Percentiles rank a stretch among this genome's conserved stretches.
Conservation (phyloP, 1,140 invertebrate genomes). For the Saxidomus purpurata region DNA sequence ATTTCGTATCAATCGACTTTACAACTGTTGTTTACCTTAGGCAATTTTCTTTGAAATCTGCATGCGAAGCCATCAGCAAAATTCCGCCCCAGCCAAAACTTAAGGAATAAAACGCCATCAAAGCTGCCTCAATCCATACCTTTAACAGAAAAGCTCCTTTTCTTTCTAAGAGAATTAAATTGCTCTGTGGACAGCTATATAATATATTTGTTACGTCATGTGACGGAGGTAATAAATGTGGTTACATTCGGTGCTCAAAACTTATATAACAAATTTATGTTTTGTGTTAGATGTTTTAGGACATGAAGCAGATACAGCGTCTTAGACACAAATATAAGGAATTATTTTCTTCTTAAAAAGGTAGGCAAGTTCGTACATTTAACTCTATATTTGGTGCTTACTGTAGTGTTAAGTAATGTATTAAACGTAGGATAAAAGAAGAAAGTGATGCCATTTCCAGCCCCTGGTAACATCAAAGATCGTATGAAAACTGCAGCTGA, state of each 20-base stretch:
- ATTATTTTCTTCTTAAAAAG: too few relatives aligned
- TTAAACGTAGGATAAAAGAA: neutral
- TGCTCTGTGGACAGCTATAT: too few relatives aligned
- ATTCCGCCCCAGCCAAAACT: constrained; percentile 17
- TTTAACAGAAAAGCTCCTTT: neutral
- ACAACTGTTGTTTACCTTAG: neutral
- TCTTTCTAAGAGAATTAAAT: neutral
- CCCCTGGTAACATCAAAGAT: neutral
- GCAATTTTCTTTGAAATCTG: neutral
- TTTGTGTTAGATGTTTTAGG: too few relatives aligned
- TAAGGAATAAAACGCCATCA: constrained; percentile 31
- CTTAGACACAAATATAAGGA: too few relatives aligned
- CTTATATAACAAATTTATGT: too few relatives aligned
- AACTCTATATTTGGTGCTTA: neutral
- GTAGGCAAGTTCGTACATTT: too few relatives aligned
- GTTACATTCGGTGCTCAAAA: too few relatives aligned
- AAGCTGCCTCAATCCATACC: constrained; percentile 32
- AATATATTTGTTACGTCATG: too few relatives aligned
- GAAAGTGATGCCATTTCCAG: neutral
- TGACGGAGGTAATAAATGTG: too few relatives aligned
- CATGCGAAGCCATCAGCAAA: neutral
- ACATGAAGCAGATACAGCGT: too few relatives aligned
- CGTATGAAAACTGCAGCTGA: too few relatives aligned
- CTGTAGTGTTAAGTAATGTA: neutral
- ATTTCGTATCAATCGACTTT: too few relatives aligned